Evolutionary conservation across 2,113 vertebrate genomes (phyloP).

Genomic region (Chionis minor): DNA sequence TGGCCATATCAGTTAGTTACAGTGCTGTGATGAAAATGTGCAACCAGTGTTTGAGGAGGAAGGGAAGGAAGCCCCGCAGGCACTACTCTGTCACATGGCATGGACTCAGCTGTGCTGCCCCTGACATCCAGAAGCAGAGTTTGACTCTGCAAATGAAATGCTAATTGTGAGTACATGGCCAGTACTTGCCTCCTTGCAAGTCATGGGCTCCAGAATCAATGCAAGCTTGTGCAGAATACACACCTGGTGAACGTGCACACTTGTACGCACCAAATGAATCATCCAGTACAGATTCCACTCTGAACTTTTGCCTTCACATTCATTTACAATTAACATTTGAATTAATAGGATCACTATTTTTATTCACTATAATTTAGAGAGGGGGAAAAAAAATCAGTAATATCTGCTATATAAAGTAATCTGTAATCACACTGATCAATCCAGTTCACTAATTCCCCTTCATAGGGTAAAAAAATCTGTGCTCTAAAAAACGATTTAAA

Average conservation of each 20-base stretch:
- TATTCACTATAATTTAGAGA: neutral
- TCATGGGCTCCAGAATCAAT: neutral
- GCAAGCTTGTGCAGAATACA: neutral
- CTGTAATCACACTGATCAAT: neutral
- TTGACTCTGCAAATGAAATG: neutral
- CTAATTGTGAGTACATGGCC: accelerated
- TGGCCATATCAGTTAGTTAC: neutral
- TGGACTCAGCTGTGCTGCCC: neutral
- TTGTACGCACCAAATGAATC: accelerated
- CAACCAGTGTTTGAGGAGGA: accelerated
- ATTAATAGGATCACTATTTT: neutral
- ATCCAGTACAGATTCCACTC: neutral
- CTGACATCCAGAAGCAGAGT: neutral
- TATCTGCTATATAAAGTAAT: neutral
- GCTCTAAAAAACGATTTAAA: neutral
- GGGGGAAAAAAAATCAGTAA: neutral
- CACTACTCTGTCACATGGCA: neutral
- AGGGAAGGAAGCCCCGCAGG: neutral
- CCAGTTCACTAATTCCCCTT: neutral
- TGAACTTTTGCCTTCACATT: neutral
- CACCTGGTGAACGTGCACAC: accelerated
- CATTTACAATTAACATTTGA: neutral
- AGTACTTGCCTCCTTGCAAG: neutral
- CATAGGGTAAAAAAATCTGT: neutral
- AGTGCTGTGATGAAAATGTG: accelerated